Conservation (phyloP, 2,113 vertebrate species). For the Sceloporus tristichus region DNA sequence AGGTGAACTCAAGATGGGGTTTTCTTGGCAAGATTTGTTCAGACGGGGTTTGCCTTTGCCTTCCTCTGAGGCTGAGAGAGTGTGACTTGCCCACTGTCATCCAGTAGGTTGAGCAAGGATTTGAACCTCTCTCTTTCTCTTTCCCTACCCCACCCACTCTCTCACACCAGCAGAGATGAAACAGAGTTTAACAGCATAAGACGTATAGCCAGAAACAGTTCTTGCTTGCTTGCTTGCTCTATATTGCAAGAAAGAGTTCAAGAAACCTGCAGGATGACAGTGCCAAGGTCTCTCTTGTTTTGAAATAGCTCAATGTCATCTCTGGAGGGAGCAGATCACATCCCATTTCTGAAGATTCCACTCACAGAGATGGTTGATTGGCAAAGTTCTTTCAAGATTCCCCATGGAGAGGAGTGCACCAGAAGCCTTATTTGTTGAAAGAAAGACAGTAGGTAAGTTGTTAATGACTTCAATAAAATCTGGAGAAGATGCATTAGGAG, state of each 20-base stretch:
- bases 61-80: slow-evolving; percentile 37
- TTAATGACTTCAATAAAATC: slow-evolving; percentile 70
- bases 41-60: slow-evolving; percentile 13
- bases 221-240: slow-evolving; percentile 34
- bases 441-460: slow-evolving; percentile 65
- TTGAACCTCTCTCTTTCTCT: slow-evolving; percentile 40
- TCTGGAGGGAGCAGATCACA: slow-evolving; percentile 50
- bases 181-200: background rate
- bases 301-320: slow-evolving; percentile 68
- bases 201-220: slow-evolving; percentile 56
- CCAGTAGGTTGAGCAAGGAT: too few species aligned
- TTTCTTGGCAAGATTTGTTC: too few species aligned
- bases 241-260: slow-evolving; percentile 46
- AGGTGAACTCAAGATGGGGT: too few species aligned
- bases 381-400: slow-evolving; percentile 65
- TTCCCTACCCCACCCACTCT: slow-evolving; percentile 24
- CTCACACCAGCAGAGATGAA: background rate
- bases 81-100: too few species aligned
- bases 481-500: slow-evolving; percentile 63
- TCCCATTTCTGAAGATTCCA: slow-evolving; percentile 62
- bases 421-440: slow-evolving; percentile 65
- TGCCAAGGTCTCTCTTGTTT: slow-evolving; percentile 61
- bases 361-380: slow-evolving; percentile 66
- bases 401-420: slow-evolving; percentile 51
- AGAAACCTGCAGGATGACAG: slow-evolving; percentile 30